Evolutionary conservation across 1,140 invertebrate genomes (phyloP).

Genomic region (Drosophila pseudoobscura): DNA sequence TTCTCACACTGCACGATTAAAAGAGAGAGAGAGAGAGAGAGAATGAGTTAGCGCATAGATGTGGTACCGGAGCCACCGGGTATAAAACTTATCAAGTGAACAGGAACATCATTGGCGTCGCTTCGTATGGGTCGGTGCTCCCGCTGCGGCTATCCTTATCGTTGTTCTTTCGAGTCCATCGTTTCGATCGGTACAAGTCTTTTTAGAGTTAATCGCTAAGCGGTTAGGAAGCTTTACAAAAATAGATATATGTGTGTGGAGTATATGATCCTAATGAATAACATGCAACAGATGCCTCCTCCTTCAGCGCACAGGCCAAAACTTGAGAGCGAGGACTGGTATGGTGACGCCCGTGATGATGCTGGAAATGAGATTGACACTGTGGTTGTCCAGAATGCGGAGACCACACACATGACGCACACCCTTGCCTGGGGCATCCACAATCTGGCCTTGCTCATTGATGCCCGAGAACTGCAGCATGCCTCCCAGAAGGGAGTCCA

Average conservation of each 20-base stretch:
- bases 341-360: constrained; percentile 89
- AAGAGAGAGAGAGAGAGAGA: no score
- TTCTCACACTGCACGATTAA: no score
- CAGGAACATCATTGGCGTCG: background rate
- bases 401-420: constrained; percentile 91
- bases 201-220: constrained; percentile 35
- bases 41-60: no score
- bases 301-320: constrained; percentile 85
- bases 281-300: background rate
- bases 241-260: constrained; percentile 33
- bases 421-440: constrained; percentile 88
- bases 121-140: background rate
- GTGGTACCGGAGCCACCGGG: no score
- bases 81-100: background rate
- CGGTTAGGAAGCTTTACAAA: constrained; percentile 46
- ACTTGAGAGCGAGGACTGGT: constrained; percentile 88
- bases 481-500: constrained; percentile 94
- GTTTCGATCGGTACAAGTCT: constrained; percentile 20
- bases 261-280: no score
- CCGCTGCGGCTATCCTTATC: background rate
- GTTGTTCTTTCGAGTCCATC: constrained; percentile 7
- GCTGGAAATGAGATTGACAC: constrained; percentile 93
- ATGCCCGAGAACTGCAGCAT: constrained; percentile 93
- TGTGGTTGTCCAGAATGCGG: constrained; percentile 94
- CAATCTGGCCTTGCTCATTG: constrained; percentile 88